Base-by-base conservation (phyloP, 2,888 invertebrate species). In the Pediacus dermestoides region DNA sequence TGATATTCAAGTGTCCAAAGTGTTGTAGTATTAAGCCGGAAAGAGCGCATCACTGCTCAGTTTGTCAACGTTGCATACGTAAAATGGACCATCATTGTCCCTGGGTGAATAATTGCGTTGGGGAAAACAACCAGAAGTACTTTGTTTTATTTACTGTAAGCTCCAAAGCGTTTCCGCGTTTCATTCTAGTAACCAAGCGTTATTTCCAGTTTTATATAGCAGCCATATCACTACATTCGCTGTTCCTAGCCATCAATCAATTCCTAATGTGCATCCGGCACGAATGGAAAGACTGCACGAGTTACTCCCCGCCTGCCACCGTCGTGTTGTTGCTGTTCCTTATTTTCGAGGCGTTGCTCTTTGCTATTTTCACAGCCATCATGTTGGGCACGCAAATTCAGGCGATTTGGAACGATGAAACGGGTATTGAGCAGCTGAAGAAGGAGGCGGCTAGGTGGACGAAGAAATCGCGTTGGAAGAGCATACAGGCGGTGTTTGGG, bases 81-180 rank as follows among this genome's bases (percentile, higher is more conserved):
- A 87, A 87, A 73, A 89, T 89, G 88, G 88, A 88, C 61, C 87
- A 88, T 65, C 88, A 88, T 62, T 88, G 88, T 70, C 97, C 96
- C 0, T 96, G 95, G 95, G 91, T 99, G 4, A 99, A 99, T 67
- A 99, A 99, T 68, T 99, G 99, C 70, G 95, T 99, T 2, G 99
- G 99, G 11, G 97, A 97, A 71, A 92, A 88, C 65, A 99, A 99
- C 75, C 99, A 99, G 75, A 99, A 99, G 72, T 99, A 88, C 73
- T 99, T 99, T 75, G 95, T 99, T 39, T 77, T 99, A 37, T 99
- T 99, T 71, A 95, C 94, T 46, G 94, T 94, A 71, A 80, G 83
- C 77, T 13, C 2, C 42, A n/a, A 16, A 15, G 2, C 4, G 10
- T 34, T 37, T 38, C 10, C 10, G 8, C 10, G 23, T 21, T 33